Evolutionary conservation across 2,888 invertebrate species (phyloP).

Genomic region (Orthonevra nobilis): DNA sequence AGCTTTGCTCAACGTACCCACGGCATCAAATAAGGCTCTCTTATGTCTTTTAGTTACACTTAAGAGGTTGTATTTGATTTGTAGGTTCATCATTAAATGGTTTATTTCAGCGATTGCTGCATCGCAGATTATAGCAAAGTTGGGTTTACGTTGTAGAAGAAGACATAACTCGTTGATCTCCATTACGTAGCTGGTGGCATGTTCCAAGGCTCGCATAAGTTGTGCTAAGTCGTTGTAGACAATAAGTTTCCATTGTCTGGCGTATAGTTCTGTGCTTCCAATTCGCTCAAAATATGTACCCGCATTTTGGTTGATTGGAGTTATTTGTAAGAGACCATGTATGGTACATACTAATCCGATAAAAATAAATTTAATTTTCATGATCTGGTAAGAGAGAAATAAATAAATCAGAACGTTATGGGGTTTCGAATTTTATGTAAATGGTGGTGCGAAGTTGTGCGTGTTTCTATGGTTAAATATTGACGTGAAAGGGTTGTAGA

Average conservation of each 20-base stretch:
- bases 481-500: neutral
- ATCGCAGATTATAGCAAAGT: conserved; percentile 10
- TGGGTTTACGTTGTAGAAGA: neutral
- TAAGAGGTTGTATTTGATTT: conserved; percentile 3
- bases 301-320: neutral
- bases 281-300: conserved; percentile 15
- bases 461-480: neutral
- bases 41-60: no score
- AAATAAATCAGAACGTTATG: no score
- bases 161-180: conserved; percentile 13
- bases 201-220: neutral
- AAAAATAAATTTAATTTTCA: no score
- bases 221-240: conserved; percentile 5
- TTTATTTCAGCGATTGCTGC: neutral
- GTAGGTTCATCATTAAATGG: conserved; percentile 10
- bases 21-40: neutral
- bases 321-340: no score
- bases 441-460: no score
- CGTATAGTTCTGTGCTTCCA: neutral
- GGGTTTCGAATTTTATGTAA: no score
- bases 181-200: neutral
- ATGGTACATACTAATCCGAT: no score
- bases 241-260: conserved; percentile 7
- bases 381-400: no score
- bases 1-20: neutral